phyloP scores from a whole-genome alignment of 1,140 invertebrate genomes.

The Microplitis demolitor region DNA sequence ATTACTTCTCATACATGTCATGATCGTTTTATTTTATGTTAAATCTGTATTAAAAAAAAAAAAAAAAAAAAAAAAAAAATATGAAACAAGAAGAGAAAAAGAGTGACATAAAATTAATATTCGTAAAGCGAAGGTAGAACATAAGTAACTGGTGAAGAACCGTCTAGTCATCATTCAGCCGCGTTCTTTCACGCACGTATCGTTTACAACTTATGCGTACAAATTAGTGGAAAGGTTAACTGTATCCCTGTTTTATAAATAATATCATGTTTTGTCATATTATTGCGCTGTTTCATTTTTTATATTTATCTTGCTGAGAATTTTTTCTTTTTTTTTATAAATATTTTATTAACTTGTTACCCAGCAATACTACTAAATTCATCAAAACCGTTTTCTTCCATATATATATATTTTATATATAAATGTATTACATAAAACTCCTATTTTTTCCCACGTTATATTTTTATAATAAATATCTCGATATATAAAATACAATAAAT shows the following conservation, averaged over 20 bases:
- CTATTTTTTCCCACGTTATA: too few relatives aligned
- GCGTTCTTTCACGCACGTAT: constrained; percentile 21
- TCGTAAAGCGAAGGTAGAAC: background rate
- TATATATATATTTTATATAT: too few relatives aligned
- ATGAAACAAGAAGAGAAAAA: background rate
- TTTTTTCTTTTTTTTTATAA: too few relatives aligned
- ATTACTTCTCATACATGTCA: background rate
- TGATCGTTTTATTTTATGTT: background rate
- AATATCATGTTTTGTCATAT: constrained; percentile 4
- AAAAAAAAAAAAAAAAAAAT: background rate
- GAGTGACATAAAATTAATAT: constrained; percentile 2
- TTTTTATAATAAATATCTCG: too few relatives aligned
- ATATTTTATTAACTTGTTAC: too few relatives aligned
- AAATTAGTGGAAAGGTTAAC: constrained; percentile 29
- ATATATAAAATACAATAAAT: too few relatives aligned
- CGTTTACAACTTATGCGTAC: constrained; percentile 12
- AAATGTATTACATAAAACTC: too few relatives aligned
- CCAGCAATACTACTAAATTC: too few relatives aligned
- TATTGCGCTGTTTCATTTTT: background rate
- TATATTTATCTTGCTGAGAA: too few relatives aligned
- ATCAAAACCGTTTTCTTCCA: too few relatives aligned
- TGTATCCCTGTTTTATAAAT: constrained; percentile 6
- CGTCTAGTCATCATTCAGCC: background rate
- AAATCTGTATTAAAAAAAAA: background rate
- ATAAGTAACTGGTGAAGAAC: background rate